Evolutionary conservation across 2,888 invertebrate genomes (phyloP), one percentile per base, ranked within the genome.

Genomic region (Scaptomyza parva): DNA sequence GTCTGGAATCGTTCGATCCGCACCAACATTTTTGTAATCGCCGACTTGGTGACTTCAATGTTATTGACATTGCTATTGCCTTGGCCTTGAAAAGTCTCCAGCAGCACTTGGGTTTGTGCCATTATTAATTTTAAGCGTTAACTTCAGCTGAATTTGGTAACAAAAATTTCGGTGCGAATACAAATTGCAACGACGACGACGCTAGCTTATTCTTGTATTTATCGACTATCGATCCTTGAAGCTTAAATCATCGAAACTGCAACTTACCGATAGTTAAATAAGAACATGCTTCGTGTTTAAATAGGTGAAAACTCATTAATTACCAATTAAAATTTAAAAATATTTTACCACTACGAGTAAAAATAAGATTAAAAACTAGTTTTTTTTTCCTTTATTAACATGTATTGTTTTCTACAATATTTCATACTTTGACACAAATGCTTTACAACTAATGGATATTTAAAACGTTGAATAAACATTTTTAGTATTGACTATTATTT

Each of bases 1-100:
- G 86, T 83, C 68, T 92, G 91, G 54, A 86, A 91, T 41, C 86
- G 79, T 60, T 89, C 89, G 0, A 90, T 89, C 52, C 91, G 90
- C 5, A 86, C 72, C 39, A 89, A 68, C 37, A 91, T 78, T 70
- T 89, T 89, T 0, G 79, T 70, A 14, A 92, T 88, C 45, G 86
- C 80, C n/a, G 86, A 78, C 51, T 89, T 90, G 1, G 88, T 89
- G 45, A 81, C 78, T 17, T 89, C 89, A 1, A 76, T 44, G 24
- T 30, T 65, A 17, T 22, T 43, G 33, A 33, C 51, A 9, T 57
- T 71, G 43, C 54, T 47, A n/a, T 12, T 67, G 45, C 47, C 62
- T n/a, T 50, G 57, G 12, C 44, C 66, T n/a, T 70, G 61, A 22
- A 68, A 73, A 24, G 52, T 59, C 24, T 75, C 70, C 37, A 50